phyloP scores from a whole-genome alignment of 2,113 vertebrate species.

The Apus apus region DNA sequence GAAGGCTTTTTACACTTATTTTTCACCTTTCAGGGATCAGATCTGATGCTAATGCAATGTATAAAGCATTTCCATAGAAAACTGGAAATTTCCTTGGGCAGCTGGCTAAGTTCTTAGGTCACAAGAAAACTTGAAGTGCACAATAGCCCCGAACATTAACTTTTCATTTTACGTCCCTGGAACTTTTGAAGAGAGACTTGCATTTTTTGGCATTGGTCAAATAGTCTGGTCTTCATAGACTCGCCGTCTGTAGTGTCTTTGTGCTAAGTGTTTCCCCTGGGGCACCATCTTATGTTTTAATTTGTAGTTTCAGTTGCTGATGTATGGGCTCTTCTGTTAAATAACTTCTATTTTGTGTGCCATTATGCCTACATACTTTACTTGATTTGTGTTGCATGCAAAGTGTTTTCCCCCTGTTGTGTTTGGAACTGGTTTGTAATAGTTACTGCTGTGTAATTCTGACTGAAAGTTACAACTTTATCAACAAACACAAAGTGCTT shows the following conservation, averaged over 20 bases:
- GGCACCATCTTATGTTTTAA: conserved; percentile 54
- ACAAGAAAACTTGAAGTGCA: neutral
- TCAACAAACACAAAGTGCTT: neutral
- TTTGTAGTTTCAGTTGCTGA: conserved; percentile 61
- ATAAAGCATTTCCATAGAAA: neutral
- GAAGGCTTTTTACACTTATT: neutral
- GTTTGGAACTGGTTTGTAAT: conserved; percentile 25
- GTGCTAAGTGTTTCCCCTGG: conserved; percentile 45
- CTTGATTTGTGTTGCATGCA: conserved; percentile 29
- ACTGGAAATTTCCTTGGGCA: neutral
- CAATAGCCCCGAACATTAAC: conserved; percentile 25
- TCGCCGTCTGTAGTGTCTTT: conserved; percentile 57
- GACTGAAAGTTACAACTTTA: conserved; percentile 12
- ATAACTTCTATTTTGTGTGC: conserved; percentile 53
- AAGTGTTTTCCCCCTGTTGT: neutral
- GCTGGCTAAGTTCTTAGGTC: neutral
- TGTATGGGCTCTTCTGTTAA: conserved; percentile 69
- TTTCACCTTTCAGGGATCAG: neutral
- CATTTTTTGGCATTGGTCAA: conserved; percentile 47
- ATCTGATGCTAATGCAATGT: neutral
- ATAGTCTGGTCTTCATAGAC: conserved; percentile 35
- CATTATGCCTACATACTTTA: conserved; percentile 40
- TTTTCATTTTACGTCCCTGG: conserved; percentile 20
- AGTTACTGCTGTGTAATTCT: neutral
- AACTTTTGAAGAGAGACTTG: conserved; percentile 25